phyloP scores from a whole-genome alignment of 2,797 vertebrate species.

The Periophthalmus magnuspinnatus region DNA sequence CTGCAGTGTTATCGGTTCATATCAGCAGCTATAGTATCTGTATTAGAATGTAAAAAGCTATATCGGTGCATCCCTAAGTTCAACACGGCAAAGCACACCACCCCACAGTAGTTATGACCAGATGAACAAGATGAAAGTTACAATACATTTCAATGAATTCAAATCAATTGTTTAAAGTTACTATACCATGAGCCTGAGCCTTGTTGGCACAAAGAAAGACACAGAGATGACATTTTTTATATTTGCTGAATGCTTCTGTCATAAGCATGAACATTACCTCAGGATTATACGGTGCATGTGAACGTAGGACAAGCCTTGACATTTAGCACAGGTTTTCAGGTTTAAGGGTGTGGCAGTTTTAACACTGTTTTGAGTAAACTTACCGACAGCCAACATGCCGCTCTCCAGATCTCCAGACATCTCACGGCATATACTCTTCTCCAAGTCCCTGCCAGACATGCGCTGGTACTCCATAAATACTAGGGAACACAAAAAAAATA shows the following conservation, averaged over 20 bases:
- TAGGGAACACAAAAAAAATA: slow-evolving; percentile 56
- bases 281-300: background rate
- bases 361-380: slow-evolving; percentile 44
- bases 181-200: slow-evolving; percentile 73
- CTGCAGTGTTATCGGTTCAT: too few relatives aligned
- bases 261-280: background rate
- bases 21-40: too few relatives aligned
- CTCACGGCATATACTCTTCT: slow-evolving; percentile 91
- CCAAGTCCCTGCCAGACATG: slow-evolving; percentile 92
- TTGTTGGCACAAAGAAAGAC: slow-evolving; percentile 53
- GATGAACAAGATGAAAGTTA: background rate
- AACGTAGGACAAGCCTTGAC: slow-evolving; percentile 5
- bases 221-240: background rate
- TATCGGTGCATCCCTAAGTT: slow-evolving; percentile 3
- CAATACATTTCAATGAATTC: slow-evolving; percentile 18
- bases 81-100: slow-evolving; percentile 42
- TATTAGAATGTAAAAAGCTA: too few relatives aligned
- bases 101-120: slow-evolving; percentile 23
- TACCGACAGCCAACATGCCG: slow-evolving; percentile 97
- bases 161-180: slow-evolving; percentile 51
- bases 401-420: slow-evolving; percentile 97
- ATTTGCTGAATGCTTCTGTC: too few relatives aligned
- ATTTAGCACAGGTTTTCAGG: background rate
- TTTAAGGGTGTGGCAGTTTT: background rate
- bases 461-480: slow-evolving; percentile 94